Base-by-base conservation (phyloP, 2,888 invertebrate genomes). In the Amitus sp. region DNA sequence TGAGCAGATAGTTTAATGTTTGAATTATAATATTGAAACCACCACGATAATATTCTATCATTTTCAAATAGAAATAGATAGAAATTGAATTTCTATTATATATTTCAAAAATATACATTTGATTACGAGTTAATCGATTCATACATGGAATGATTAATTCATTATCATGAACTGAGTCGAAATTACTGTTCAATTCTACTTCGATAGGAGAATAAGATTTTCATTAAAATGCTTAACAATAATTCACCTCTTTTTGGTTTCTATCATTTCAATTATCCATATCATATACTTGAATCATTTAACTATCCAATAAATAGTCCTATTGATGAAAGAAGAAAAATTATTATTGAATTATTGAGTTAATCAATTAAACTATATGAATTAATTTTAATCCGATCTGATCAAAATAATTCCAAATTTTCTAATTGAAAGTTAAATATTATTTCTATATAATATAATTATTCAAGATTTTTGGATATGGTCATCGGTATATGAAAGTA, bases 391-490 rank as follows among this genome's bases (percentile, higher is more conserved):
- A n/a, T n/a, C n/a, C n/a, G n/a, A n/a, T n/a, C n/a, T n/a, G n/a
- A n/a, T 85, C 84, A 67, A 87, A 65, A 76, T 71, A 68, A 65
- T 64, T 82, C 85, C 68, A 87, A 85, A 84, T 86, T 82, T 85
- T 86, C 87, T 88, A 85, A 88, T 89, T 89, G 88, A 88, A 89
- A 89, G 82, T 88, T 85, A 89, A 86, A 85, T 86, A 87, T 89
- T 89, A 86, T 88, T 75, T 43, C 84, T 88, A 87, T 88, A 88
- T 84, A 89, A 87, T 86, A 87, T 86, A 87, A 86, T 86, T 86
- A 82, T 73, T 83, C 53, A 57, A 62, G 18, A 52, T 62, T 68
- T n/a, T n/a, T n/a, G n/a, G 57, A 58, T 46, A 70, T 71, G 87
- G 87, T 86, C 89, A 89, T 87, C 89, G 90, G 73, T 90, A 90